Evolutionary conservation across 2,113 vertebrate genomes (phyloP).

Genomic region (Puma concolor): DNA sequence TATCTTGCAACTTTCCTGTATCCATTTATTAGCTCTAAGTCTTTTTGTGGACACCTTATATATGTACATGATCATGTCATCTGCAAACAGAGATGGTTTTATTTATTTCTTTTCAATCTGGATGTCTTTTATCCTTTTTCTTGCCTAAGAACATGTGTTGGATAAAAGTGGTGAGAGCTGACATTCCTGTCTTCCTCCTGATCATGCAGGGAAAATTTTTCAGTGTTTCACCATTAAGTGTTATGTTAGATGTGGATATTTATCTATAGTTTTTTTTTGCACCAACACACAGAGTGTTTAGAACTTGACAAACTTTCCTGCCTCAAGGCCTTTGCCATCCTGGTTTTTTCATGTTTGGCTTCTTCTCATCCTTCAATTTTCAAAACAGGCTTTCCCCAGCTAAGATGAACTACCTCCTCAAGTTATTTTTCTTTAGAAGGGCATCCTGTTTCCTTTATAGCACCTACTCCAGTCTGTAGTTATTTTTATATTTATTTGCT

Average conservation of each 20-base stretch:
- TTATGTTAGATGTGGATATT: neutral
- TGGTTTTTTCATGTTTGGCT: neutral
- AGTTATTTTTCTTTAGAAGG: neutral
- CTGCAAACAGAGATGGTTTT: neutral
- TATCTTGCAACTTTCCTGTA: neutral
- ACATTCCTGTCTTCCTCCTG: neutral
- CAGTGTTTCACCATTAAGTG: neutral
- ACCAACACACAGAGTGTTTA: neutral
- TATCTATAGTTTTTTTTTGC: neutral
- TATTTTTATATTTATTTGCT: neutral
- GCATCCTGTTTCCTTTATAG: neutral
- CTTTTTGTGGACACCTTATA: neutral
- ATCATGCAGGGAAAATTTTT: neutral
- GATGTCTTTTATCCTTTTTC: neutral
- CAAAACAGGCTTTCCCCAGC: neutral
- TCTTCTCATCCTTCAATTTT: slow-evolving; percentile 31
- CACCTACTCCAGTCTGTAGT: neutral
- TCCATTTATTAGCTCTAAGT: neutral
- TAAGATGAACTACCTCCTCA: neutral
- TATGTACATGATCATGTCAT: neutral
- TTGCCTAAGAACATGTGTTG: neutral
- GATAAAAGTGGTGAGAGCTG: neutral
- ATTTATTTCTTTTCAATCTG: neutral
- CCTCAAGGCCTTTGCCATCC: neutral
- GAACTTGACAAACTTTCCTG: neutral